Evolutionary conservation across 2,113 vertebrate genomes (phyloP), one percentile per base, ranked within the genome.

Genomic region (Coreoperca whiteheadi): DNA sequence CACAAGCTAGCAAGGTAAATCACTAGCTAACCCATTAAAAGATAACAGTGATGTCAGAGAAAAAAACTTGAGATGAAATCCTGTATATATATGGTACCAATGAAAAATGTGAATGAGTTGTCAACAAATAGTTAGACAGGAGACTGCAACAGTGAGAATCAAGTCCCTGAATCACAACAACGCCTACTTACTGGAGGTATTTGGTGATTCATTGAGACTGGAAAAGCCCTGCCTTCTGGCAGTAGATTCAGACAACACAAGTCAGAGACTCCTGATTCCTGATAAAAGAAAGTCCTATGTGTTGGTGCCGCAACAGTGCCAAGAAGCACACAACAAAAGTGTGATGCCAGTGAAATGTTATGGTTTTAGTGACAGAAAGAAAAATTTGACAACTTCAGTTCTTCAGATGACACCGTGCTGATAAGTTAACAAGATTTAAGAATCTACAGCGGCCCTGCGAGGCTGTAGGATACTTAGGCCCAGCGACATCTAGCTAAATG

Each of bases 141-240:
- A 80, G 46, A 72, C 57, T 30, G 21, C 14, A 83, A 46, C 10
- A 82, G 80, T 21, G 48, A 78, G 25, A 69, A 74, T 79, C 51
- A 77, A 78, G 67, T 51, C 59, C 53, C 30, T 68, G 87, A 90
- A 66, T 86, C 83, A 86, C 71, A 74, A 73, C 77, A 85, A 79
- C 81, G 28, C 87, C 88, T 66, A 83, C 81, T 93, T 91, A 83
- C 90, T 88, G 88, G 85, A 90, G 76, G 83, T 84, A 87, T 83
- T 86, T 76, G 66, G 65, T 93, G 91, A 91, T 81, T 91, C 91
- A 91, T 51, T 60, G 50, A 76, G 86, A 89, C 87, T 88, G 89
- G 88, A 90, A 91, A 88, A 87, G 84, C 77, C 83, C 53, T 87
- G 87, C 90, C 91, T 73, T 85, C 74, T 80, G 87, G 87, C 88